Base-by-base conservation (phyloP, 2,113 vertebrate genomes). In the Amazona guildingii region DNA sequence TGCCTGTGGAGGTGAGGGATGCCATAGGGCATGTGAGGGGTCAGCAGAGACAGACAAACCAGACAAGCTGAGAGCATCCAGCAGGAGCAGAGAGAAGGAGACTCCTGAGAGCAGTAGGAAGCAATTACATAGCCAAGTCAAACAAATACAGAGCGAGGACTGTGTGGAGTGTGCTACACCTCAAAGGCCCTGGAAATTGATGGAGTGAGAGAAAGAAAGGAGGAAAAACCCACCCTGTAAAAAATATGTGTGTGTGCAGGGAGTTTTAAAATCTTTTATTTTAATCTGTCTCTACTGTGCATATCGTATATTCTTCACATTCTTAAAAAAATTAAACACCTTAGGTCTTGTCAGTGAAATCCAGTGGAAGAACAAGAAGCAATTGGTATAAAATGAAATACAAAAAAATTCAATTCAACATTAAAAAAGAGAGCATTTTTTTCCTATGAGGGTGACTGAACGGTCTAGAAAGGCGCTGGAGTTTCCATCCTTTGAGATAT, bases 11-110 rank as follows among this genome's bases (percentile, higher is more conserved):
- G 79, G 9, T n/a, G 55, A 41, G 17, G 6, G 59, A 39, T 86
- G 44, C 3, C 19, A 37, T 39, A 31, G 66, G 44, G 21, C 17
- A 19, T 0, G 0, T 4, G 11, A 69, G 0, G 1, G 17, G 12
- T 44, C 35, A 88, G 3, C 13, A 75, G 46, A 35, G 27, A 49
- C 2, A 3, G 35, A 88, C 55, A 62, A 43, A 89, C 83, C 33
- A 19, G 28, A 10, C 37, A 57, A 70, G 20, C 19, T 74, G 46
- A 16, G 33, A 92, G 10, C 46, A 90, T 74, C 15, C 72, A 83
- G 46, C 43, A 83, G 54, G 20, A 92, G n/a, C 18, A 92, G 51
- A 70, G n/a, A 83, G 35, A 28, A 80, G 41, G 28, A 83, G 25
- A 16, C 18, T 86, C 23, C 37, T 49, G 49, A 74, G 79, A 90